Evolutionary conservation across 53 echinoderm and acorn worm species (phyloP), one percentile per base, ranked within the genome.

Genomic region (Echinarachnius parma): DNA sequence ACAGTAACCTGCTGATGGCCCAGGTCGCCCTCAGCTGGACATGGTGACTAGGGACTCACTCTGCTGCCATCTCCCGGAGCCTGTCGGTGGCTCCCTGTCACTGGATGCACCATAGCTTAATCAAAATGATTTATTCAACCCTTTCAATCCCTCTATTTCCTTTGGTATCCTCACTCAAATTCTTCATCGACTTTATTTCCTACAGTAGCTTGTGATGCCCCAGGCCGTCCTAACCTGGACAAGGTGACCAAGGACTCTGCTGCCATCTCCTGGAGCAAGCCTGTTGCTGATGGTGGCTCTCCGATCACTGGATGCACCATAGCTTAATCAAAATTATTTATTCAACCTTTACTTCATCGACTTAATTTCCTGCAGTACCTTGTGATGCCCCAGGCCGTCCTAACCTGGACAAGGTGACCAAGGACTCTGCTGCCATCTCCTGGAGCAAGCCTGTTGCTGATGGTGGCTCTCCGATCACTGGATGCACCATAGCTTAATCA

Each of bases 1-100:
- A n/a, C 74, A 98, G 98, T 88, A 24, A n/a, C 88, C 98, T 53
- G 98, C 98, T 34, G 98, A 98, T 68, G 77, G 91, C 13, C 98
- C 98, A 0, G 83, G 98, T 8, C 78, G 86, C 37, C 88, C 88
- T 3, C 30, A 48, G 3, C 77, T 98, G 46, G 91, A 91, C 60
- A 98, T 92, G 62, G 88, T 98, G 21, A 85, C 82, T 46, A 98
- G 92, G 75, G 88, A 98, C 63, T n/a, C n/a, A n/a, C n/a, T 80
- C 86, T 31, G 86, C 86, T 2, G 83, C 82, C 35, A 70, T 98
- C 34, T 88, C 91, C 16, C 92, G 98, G 98, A 82, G 47, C 21
- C 85, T 75, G 62, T 91, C 98, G 0, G 59, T 87, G 35, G 72
- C 72, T 4, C 8, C 85, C 85, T 19, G 83, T 98, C 55, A 88